Conservation (phyloP, 2,797 vertebrate species). For the Basileuterus tristriatus region DNA sequence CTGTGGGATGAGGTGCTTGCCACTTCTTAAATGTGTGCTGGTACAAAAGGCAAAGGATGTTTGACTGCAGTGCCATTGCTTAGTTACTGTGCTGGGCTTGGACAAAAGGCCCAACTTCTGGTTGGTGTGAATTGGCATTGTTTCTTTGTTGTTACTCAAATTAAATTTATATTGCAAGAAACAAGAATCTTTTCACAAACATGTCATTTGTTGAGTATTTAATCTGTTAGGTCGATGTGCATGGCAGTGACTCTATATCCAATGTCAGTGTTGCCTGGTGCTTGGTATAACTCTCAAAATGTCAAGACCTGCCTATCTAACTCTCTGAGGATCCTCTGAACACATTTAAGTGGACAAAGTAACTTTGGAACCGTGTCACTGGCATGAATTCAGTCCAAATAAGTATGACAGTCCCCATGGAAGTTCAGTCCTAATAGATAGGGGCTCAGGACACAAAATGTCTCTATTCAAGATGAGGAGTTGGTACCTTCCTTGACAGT, state of each 20-base stretch:
- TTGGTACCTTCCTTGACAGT: not conserved
- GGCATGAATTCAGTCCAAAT: not conserved
- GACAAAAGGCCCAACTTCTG: not conserved
- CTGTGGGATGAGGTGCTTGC: not conserved
- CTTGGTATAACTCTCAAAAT: constrained; percentile 34
- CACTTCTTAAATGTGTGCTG: not conserved
- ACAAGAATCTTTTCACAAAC: not conserved
- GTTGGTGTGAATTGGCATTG: not conserved
- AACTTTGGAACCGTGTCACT: not conserved
- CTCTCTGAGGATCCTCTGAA: not conserved
- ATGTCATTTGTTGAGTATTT: not conserved
- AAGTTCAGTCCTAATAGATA: not conserved
- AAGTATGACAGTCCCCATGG: not conserved
- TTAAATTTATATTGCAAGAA: not conserved
- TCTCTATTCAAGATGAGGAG: not conserved
- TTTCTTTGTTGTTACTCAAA: not conserved
- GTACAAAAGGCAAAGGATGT: not conserved
- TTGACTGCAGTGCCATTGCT: not conserved
- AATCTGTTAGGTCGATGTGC: not conserved
- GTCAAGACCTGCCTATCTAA: not conserved
- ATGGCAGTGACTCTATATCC: not conserved
- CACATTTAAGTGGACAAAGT: not conserved
- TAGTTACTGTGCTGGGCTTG: not conserved
- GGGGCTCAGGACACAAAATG: not conserved
- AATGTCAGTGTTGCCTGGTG: not conserved